phyloP scores from a whole-genome alignment of 1,140 invertebrate species.

The Diorhabda sublineata region DNA sequence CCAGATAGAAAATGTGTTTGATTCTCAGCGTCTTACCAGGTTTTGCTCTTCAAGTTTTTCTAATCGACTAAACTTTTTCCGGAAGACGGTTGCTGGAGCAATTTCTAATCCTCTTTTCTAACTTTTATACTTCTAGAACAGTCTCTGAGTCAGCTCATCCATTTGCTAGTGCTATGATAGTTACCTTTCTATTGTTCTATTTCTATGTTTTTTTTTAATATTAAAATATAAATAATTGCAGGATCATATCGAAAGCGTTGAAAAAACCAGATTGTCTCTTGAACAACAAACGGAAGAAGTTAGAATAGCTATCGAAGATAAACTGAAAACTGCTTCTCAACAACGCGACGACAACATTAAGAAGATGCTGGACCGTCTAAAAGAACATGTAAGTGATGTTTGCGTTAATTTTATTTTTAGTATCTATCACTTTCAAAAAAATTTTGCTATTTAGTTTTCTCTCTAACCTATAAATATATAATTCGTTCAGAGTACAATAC shows the following conservation, averaged over 20 bases:
- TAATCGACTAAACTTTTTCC: too few relatives aligned
- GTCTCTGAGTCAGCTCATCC: too few relatives aligned
- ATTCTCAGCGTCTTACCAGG: too few relatives aligned
- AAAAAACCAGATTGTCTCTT: conserved; percentile 74
- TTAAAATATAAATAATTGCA: conserved; percentile 15
- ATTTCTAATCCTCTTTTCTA: too few relatives aligned
- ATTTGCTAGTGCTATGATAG: too few relatives aligned
- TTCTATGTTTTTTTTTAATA: background rate
- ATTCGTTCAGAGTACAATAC: too few relatives aligned
- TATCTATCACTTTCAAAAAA: background rate
- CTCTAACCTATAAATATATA: too few relatives aligned
- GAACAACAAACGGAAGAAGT: conserved; percentile 82
- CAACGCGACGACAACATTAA: conserved; percentile 84
- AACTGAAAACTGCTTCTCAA: conserved; percentile 74
- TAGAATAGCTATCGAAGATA: conserved; percentile 76
- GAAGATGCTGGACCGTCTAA: conserved; percentile 81
- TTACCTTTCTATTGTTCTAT: too few relatives aligned
- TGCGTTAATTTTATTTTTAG: background rate
- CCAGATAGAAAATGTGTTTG: too few relatives aligned
- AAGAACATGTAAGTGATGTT: conserved; percentile 75
- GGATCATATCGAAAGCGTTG: conserved; percentile 73
- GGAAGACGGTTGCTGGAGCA: too few relatives aligned
- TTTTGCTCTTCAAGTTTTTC: too few relatives aligned
- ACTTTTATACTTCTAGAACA: too few relatives aligned
- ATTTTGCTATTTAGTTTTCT: background rate